Evolutionary conservation across 2,888 invertebrate genomes (phyloP).

Genomic region (Fragum whitleyi): DNA sequence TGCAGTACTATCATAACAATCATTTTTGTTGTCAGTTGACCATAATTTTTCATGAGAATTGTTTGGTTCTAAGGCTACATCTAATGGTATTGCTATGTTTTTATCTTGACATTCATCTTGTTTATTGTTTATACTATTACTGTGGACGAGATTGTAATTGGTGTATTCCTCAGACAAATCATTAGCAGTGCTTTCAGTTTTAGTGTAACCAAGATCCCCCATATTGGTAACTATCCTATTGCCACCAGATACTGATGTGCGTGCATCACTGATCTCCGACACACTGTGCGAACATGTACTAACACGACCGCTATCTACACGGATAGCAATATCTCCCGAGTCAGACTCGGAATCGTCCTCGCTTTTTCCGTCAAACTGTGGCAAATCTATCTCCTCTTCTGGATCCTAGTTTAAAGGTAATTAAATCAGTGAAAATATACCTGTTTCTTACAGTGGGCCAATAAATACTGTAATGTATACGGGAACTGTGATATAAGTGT

Average conservation of each 20-base stretch:
- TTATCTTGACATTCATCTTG: not conserved
- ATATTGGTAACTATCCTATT: not conserved
- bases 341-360: slow-evolving; percentile 10
- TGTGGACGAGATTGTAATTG: not conserved
- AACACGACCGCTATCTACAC: slow-evolving; percentile 9
- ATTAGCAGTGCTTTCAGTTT: not conserved
- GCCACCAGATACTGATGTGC: slow-evolving; percentile 16
- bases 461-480: not conserved
- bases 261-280: not conserved
- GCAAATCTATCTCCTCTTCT: slow-evolving; percentile 4
- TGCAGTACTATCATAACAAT: not conserved
- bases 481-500: no score
- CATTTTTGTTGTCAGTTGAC: not conserved
- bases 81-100: not conserved
- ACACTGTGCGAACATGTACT: slow-evolving; percentile 4
- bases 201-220: not conserved
- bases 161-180: no score
- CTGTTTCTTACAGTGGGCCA: not conserved
- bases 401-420: slow-evolving; percentile 3
- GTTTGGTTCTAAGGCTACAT: not conserved
- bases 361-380: not conserved
- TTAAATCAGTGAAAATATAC: not conserved
- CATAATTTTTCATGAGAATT: not conserved
- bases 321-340: not conserved
- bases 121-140: not conserved